Percentiles rank a stretch among this genome's conserved stretches.
Evolutionary conservation across 1,140 invertebrate genomes (phyloP).

Genomic region (Drosophila santomea): DNA sequence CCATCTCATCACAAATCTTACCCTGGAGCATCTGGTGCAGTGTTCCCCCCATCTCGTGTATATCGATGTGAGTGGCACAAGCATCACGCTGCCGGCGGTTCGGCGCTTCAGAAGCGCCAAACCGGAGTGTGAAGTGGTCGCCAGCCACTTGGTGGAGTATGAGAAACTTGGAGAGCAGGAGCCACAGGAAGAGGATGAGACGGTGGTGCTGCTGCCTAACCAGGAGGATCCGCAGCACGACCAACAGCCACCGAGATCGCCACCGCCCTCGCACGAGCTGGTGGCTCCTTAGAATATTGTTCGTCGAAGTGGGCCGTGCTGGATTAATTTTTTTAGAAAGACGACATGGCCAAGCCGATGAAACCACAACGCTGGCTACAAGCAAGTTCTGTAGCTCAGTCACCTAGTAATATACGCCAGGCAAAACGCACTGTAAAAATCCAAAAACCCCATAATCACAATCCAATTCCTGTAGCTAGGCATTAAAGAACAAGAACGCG

Average conservation of each 20-base stretch:
- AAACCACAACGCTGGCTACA: conserved; percentile 47
- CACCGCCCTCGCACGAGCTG: conserved; percentile 14
- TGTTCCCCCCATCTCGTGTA: conserved; percentile 86
- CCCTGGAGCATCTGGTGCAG: conserved; percentile 87
- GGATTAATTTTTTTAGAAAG: conserved; percentile 23
- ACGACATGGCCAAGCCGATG: conserved; percentile 43
- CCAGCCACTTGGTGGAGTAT: conserved; percentile 74
- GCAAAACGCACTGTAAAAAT: conserved; percentile 62
- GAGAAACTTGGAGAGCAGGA: not conserved
- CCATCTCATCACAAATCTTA: conserved; percentile 87
- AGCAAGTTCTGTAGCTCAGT: conserved; percentile 46
- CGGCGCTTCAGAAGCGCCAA: conserved; percentile 86
- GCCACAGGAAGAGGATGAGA: conserved; percentile 1
- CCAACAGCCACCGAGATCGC: conserved; percentile 11
- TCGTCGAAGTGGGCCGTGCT: conserved; percentile 14
- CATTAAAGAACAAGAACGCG: conserved; percentile 44
- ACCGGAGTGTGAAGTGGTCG: conserved; percentile 86
- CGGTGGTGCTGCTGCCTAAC: not conserved
- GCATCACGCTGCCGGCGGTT: conserved; percentile 86
- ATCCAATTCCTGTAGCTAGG: conserved; percentile 25
- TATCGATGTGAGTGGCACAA: conserved; percentile 88
- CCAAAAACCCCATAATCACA: conserved; percentile 12
- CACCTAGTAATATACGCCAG: conserved; percentile 37
- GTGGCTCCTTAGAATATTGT: conserved; percentile 14
- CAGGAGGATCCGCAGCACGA: conserved; percentile 10